Base-by-base conservation (phyloP, 2,113 vertebrate species). In the Cavia porcellus region DNA sequence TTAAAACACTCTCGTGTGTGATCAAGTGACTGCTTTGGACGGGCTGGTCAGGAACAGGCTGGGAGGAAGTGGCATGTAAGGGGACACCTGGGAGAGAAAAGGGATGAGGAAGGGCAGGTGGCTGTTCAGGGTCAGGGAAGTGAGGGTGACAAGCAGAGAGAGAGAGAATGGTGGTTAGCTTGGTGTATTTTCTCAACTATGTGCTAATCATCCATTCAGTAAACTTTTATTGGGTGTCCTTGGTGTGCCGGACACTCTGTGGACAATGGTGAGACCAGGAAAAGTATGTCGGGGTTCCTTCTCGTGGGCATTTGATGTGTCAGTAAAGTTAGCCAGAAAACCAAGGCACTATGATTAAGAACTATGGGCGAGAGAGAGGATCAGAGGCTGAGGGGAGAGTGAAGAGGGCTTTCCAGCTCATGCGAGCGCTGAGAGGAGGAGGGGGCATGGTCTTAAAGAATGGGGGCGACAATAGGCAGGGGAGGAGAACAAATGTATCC, bases 141-240 rank as follows among this genome's bases (percentile, higher is more conserved):
- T 50, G 20, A 75, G 50, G 10, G 70, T 86, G 68, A 74, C n/a
- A 74, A 28, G 61, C 74, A 47, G 45, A 42, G 32, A 47, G 32
- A 95, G 24, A 72, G 80, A 92, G 38, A 74, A 80, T 81, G 11
- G 90, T 59, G 50, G 6, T 86, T 86, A 57, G 19, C 59, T 90
- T 64, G 45, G 47, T 47, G 70, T 90, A 11, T 61, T 93, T 96
- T 94, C 95, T 94, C 70, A 90, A 79, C 79, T 47, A 50, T 62
- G 19, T 28, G n/a, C 35, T 57, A 64, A 75, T 32, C n/a, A 82
- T 81, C 89, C 59, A 84, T 47, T 82, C 75, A 28, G 25, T 79
- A 50, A 83, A 45, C 17, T 19, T 88, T 81, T 32, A 38, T 0
- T 8, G 35, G 70, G 30, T 74, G 3, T 47, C 62, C 42, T 64